Evolutionary conservation across 2,888 invertebrate species (phyloP).

Genomic region (Nephrocerus scutellatus): DNA sequence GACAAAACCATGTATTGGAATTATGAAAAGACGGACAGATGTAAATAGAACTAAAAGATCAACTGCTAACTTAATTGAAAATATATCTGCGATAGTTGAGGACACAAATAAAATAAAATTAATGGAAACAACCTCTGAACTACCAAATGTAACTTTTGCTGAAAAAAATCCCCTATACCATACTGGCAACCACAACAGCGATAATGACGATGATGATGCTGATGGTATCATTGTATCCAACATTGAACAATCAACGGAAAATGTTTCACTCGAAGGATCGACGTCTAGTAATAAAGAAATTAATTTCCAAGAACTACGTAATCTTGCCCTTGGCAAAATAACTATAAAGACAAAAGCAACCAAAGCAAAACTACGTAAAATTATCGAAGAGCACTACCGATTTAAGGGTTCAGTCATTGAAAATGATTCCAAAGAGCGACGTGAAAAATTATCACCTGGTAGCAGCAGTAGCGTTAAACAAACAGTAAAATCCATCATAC

Average conservation of each 20-base stretch:
- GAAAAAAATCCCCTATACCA: neutral
- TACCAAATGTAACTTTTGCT: neutral
- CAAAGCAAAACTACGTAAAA: conserved; percentile 39
- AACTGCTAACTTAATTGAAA: conserved; percentile 3
- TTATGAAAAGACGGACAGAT: conserved; percentile 58
- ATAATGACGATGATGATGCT: conserved; percentile 25
- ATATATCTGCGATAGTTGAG: conserved; percentile 1
- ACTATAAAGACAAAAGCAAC: conserved; percentile 35
- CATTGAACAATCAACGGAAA: conserved; percentile 26
- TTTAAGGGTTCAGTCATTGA: conserved; percentile 40
- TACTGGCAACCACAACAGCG: neutral
- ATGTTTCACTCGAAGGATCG: conserved; percentile 4
- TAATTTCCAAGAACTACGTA: conserved; percentile 40
- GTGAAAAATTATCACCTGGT: conserved; percentile 4
- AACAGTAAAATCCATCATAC: conserved; percentile 41
- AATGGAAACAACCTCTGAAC: conserved; percentile 3
- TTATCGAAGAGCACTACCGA: conserved; percentile 41
- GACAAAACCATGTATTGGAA: conserved; percentile 74
- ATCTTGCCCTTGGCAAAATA: conserved; percentile 37
- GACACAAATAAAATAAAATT: conserved; percentile 1
- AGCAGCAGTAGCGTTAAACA: conserved; percentile 25
- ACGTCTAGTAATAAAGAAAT: conserved; percentile 34
- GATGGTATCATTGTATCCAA: conserved; percentile 33
- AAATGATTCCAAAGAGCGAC: conserved; percentile 30
- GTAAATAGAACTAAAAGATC: conserved; percentile 9